Conservation (phyloP, 2,113 vertebrate genomes). For the Malaclemys terrapin region DNA sequence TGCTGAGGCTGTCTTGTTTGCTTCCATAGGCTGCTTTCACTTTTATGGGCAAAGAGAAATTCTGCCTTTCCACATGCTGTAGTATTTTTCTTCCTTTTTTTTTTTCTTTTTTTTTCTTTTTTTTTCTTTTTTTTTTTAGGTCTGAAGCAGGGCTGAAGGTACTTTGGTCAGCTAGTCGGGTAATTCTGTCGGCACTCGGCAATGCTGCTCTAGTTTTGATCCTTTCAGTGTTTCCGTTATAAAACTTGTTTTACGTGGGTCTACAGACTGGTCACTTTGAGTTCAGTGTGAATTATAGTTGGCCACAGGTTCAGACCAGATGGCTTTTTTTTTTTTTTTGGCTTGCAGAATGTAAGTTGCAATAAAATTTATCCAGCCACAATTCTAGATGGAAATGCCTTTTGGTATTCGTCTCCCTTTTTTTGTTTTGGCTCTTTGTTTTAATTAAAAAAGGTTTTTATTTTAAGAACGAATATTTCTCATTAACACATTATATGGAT, state of each 20-base stretch:
- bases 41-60: background rate
- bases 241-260: background rate
- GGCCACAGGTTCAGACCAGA: background rate
- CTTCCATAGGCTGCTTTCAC: rapidly evolving
- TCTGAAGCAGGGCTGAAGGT: background rate
- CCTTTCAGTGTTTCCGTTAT: rapidly evolving
- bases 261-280: background rate
- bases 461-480: background rate
- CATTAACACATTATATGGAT: background rate
- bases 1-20: background rate
- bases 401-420: background rate
- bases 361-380: background rate
- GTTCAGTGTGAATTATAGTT: background rate
- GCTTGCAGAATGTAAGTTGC: background rate
- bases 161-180: background rate
- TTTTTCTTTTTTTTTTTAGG: background rate
- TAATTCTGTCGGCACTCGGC: background rate
- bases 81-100: too few species aligned
- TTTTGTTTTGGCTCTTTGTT: background rate
- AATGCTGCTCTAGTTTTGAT: background rate
- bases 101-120: background rate
- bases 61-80: background rate
- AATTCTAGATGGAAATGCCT: background rate
- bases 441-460: background rate
- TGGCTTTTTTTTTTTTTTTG: background rate